Conservation (phyloP, 2,113 vertebrate genomes). For the Xerus inauris region DNA sequence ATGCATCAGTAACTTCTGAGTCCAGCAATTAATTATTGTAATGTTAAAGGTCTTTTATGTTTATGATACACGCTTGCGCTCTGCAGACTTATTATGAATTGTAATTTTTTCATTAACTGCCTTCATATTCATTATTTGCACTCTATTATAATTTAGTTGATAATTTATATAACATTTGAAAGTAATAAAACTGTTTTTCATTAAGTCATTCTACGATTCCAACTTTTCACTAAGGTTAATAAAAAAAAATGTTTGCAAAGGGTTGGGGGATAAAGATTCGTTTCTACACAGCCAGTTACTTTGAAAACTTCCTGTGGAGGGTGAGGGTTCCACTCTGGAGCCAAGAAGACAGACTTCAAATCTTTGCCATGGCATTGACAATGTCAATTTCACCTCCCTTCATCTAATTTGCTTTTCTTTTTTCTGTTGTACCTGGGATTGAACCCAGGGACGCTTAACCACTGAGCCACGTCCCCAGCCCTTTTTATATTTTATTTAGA, state of each 20-base stretch:
- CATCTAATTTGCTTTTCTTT: neutral
- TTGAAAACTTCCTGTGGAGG: neutral
- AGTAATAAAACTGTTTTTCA: constrained; percentile 78
- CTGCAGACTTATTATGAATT: constrained; percentile 65
- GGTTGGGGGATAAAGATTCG: neutral
- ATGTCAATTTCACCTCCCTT: neutral
- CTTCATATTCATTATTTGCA: constrained; percentile 74
- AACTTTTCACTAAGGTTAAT: constrained; percentile 60
- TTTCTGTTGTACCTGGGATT: too few species aligned
- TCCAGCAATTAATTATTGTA: constrained; percentile 74
- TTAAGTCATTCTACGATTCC: constrained; percentile 61
- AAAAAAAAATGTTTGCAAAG: constrained; percentile 50
- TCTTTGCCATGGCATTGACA: neutral
- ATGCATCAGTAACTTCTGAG: constrained; percentile 62
- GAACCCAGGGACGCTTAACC: too few species aligned
- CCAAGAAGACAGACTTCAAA: neutral
- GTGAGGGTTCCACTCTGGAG: neutral
- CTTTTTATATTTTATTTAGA: too few species aligned
- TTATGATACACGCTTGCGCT: constrained; percentile 53
- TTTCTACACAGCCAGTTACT: neutral
- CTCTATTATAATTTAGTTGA: constrained; percentile 74
- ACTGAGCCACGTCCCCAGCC: too few species aligned
- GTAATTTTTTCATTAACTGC: constrained; percentile 77
- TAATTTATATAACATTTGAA: constrained; percentile 78
- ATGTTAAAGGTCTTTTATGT: constrained; percentile 78